These are phyloP conservation scores for Pomatostomus ruficeps DNA, from an alignment of 2,113 vertebrate species.

Conservation along the genomic window DNA sequence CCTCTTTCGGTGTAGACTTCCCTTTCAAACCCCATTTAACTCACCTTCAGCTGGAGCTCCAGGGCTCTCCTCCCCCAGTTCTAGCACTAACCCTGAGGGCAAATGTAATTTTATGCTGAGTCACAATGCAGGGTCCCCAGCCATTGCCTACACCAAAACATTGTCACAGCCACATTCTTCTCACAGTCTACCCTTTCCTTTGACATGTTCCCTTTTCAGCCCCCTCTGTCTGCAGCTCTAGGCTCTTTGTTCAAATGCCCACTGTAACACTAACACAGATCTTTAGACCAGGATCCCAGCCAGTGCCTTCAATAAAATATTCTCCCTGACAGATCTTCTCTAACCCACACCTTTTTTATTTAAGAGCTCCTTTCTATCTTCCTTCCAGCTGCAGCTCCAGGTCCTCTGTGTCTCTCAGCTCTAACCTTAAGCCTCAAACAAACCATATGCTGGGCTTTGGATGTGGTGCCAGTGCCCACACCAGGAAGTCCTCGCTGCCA, in stretches of 20 bases:
- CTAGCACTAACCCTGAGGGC: background rate
- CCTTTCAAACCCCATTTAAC: background rate
- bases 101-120: background rate
- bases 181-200: background rate
- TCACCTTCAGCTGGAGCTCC: background rate
- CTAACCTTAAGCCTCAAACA: background rate
- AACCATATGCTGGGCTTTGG: background rate
- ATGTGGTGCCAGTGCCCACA: background rate
- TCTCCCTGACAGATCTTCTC: background rate
- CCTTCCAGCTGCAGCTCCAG: background rate
- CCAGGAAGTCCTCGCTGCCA: slow-evolving; percentile 2
- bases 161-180: background rate
- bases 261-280: background rate
- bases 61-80: background rate
- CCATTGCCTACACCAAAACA: background rate
- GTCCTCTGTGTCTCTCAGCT: background rate
- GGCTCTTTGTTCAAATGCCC: background rate
- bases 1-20: background rate
- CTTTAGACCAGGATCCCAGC: background rate
- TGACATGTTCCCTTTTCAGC: background rate
- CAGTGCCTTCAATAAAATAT: background rate
- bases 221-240: background rate
- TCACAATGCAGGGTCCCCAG: background rate
- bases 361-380: background rate
- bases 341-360: background rate